Percentiles rank a stretch among this genome's conserved stretches.
phyloP scores from a whole-genome alignment of 2,888 invertebrate species.

The Trachelus stipa region DNA sequence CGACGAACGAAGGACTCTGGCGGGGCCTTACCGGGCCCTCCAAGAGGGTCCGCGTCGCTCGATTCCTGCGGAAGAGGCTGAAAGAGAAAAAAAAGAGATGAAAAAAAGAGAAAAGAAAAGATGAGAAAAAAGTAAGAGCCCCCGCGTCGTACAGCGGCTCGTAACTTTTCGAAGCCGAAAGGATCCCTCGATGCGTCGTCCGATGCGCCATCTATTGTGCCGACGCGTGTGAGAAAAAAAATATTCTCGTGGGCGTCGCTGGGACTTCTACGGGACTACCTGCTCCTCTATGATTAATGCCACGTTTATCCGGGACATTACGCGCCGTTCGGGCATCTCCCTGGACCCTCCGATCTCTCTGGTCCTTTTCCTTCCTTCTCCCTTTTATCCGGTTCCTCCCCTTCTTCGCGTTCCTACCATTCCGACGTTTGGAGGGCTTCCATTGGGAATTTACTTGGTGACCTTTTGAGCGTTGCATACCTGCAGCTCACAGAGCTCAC shows the following conservation, averaged over 20 bases:
- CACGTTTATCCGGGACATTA: conserved; percentile 30
- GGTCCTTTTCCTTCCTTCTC: background rate
- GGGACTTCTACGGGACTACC: conserved; percentile 41
- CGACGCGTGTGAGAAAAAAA: conserved; percentile 36
- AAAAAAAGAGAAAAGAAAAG: background rate
- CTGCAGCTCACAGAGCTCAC: background rate
- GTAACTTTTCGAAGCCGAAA: conserved; percentile 4
- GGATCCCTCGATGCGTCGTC: background rate
- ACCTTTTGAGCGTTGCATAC: background rate
- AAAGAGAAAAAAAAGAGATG: conserved; percentile 11
- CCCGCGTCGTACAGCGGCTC: background rate
- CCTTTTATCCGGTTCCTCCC: background rate
- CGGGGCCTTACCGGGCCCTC: conserved; percentile 1
- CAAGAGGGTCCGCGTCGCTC: conserved; percentile 15
- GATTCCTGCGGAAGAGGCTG: conserved; percentile 45
- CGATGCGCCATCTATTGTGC: conserved; percentile 33
- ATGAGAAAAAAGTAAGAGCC: background rate
- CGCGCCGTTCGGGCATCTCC: background rate
- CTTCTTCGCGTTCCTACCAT: background rate
- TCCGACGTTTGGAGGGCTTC: background rate
- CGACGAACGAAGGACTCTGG: background rate
- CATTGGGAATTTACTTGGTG: background rate
- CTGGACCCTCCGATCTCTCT: background rate
- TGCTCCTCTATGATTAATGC: conserved; percentile 56
- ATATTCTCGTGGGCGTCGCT: conserved; percentile 32